Percentiles rank a stretch among this genome's conserved stretches.
These are phyloP conservation scores for Cossypha heuglini DNA, from an alignment of 2,797 vertebrate genomes.

Conservation along the genomic window DNA sequence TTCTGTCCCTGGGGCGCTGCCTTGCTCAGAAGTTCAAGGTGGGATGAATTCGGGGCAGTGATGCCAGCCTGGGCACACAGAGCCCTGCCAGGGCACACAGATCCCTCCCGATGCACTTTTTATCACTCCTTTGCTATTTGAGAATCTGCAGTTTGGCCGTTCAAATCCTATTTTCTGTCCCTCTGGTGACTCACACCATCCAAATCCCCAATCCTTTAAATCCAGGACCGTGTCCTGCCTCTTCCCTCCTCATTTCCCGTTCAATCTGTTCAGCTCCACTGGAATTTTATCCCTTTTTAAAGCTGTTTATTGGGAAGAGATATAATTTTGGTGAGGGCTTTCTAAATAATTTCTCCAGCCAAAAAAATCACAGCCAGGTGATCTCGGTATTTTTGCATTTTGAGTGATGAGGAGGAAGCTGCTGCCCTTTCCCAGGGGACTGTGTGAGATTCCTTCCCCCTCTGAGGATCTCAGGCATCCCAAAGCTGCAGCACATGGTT, in stretches of 20 bases:
- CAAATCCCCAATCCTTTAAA: not conserved
- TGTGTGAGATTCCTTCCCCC: not conserved
- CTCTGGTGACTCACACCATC: not conserved
- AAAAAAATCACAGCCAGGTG: not conserved
- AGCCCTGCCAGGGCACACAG: not conserved
- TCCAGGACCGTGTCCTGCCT: not conserved
- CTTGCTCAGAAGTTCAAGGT: no score
- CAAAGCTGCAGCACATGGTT: not conserved
- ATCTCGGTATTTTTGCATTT: not conserved
- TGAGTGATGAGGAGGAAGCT: not conserved
- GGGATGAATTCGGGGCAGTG: not conserved
- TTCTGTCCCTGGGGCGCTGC: fast-evolving
- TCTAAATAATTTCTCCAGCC: not conserved
- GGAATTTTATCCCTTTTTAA: not conserved
- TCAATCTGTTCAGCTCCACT: fast-evolving
- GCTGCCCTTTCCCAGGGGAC: not conserved
- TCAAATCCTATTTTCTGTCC: not conserved
- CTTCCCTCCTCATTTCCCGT: not conserved
- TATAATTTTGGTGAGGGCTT: fast-evolving
- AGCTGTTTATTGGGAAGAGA: fast-evolving
- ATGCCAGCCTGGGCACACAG: fast-evolving
- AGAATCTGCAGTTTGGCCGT: not conserved
- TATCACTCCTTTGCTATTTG: fast-evolving
- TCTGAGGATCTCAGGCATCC: not conserved
- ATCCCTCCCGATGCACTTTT: not conserved